Percentiles rank a stretch among this genome's conserved stretches.
Conservation (phyloP, 2,797 vertebrate genomes). For the Notamacropus eugenii region DNA sequence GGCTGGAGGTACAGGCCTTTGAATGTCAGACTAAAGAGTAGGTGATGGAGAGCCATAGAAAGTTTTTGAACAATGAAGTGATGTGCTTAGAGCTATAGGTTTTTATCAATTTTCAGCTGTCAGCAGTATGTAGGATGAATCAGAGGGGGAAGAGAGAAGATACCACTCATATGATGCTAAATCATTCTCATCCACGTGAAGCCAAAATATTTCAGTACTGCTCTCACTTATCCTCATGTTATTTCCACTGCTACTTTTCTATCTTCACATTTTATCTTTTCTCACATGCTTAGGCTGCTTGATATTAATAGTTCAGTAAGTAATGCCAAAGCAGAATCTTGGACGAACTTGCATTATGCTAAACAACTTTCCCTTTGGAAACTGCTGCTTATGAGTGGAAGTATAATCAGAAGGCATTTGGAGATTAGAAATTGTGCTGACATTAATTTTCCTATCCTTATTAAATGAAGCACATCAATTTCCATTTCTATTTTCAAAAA, state of each 20-base stretch:
- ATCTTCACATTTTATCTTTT: conserved; percentile 12
- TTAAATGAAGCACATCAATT: background rate
- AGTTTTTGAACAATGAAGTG: background rate
- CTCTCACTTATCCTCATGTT: background rate
- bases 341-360: background rate
- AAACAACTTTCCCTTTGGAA: conserved; percentile 24
- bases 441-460: conserved; percentile 19
- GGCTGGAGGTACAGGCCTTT: background rate
- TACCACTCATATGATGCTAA: background rate
- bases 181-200: background rate
- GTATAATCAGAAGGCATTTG: conserved; percentile 27
- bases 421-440: background rate
- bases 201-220: conserved; percentile 7
- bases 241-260: background rate
- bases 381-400: background rate
- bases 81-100: background rate
- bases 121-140: background rate
- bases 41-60: background rate
- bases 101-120: background rate
- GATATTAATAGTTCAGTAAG: conserved; percentile 26
- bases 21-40: background rate
- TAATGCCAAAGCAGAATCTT: background rate
- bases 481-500: conserved; percentile 36
- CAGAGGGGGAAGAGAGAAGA: background rate
- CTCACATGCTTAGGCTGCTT: conserved; percentile 10